These are phyloP conservation scores for Meandrina meandrites DNA, from an alignment of 92 coral and sea anemone genomes.

Conservation along the genomic window DNA sequence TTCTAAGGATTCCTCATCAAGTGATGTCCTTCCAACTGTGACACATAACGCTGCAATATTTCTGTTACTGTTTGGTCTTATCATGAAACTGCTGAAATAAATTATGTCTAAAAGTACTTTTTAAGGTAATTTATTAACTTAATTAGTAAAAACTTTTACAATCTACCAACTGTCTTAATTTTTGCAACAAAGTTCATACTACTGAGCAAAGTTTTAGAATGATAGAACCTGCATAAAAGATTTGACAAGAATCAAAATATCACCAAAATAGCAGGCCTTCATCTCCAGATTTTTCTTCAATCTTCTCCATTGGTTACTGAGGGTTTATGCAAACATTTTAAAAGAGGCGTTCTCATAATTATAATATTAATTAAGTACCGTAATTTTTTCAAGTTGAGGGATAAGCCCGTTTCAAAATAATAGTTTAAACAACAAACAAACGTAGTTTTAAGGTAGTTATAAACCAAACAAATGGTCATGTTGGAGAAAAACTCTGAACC, in stretches of 20 bases:
- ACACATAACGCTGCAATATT: slow-evolving; percentile 35
- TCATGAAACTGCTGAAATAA: slow-evolving; percentile 17
- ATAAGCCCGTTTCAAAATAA: too few species aligned
- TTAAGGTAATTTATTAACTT: neutral
- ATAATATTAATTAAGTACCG: too few species aligned
- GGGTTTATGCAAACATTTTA: neutral
- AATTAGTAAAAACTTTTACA: neutral
- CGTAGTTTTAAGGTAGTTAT: too few species aligned
- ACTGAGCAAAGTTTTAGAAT: neutral
- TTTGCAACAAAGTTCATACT: neutral
- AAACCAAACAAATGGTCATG: too few species aligned
- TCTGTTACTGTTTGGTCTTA: slow-evolving; percentile 30
- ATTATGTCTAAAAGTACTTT: too few species aligned
- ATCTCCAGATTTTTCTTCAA: too few species aligned
- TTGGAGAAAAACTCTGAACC: too few species aligned
- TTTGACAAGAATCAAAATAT: neutral
- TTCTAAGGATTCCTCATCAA: slow-evolving; percentile 11
- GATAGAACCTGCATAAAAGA: neutral
- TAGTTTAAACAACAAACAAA: too few species aligned
- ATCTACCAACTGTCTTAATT: neutral
- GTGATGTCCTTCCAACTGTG: slow-evolving; percentile 15
- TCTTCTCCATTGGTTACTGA: neutral
- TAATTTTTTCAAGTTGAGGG: neutral
- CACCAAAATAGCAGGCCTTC: neutral
- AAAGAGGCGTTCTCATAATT: neutral